These are phyloP conservation scores for Amiota communis DNA, from an alignment of 2,888 invertebrate species.

Conservation along the genomic window DNA sequence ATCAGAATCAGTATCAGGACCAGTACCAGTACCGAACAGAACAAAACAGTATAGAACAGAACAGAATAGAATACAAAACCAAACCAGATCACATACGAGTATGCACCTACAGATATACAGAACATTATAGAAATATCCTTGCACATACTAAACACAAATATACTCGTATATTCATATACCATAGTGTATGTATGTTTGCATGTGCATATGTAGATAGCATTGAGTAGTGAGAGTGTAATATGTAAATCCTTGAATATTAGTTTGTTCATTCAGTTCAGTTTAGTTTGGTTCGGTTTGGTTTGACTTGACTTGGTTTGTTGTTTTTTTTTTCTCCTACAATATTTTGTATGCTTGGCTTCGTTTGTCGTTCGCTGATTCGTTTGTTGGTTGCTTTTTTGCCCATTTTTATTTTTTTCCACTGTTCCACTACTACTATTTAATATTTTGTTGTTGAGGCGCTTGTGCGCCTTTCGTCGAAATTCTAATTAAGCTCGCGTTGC, in stretches of 20 bases:
- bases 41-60: background rate
- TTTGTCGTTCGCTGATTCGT: background rate
- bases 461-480: slow-evolving; percentile 31
- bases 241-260: slow-evolving; percentile 14
- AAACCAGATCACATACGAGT: background rate
- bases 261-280: background rate
- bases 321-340: too few relatives aligned
- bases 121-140: background rate
- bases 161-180: too few relatives aligned
- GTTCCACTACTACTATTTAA: too few relatives aligned
- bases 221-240: background rate
- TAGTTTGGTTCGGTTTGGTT: background rate
- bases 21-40: background rate
- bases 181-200: background rate
- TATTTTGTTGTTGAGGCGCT: too few relatives aligned
- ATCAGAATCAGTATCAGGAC: background rate
- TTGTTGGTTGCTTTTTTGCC: background rate
- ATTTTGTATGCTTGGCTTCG: background rate
- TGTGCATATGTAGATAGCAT: background rate
- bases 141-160: background rate
- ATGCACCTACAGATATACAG: too few relatives aligned
- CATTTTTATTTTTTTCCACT: too few relatives aligned
- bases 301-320: background rate
- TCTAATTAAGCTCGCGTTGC: slow-evolving; percentile 58
- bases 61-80: background rate